Evolutionary conservation across 2,888 invertebrate species (phyloP), one percentile per base, ranked within the genome.

Genomic region (Peribatodes rhomboidaria): DNA sequence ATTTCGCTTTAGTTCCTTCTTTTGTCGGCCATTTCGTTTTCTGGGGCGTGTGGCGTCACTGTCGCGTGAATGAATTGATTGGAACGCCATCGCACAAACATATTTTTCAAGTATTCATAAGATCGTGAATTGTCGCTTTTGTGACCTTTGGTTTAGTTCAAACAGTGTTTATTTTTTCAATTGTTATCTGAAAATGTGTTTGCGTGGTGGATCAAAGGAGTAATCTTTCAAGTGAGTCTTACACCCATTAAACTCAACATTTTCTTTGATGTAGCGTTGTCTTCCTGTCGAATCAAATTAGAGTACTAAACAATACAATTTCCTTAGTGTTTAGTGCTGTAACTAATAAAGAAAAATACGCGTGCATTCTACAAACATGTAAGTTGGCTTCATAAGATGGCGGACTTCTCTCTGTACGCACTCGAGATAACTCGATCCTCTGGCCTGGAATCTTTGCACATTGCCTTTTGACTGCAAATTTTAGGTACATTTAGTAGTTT

Each of bases 61-160:
- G 80, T 88, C 87, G 90, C 89, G 67, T 52, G 52, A 73, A 62
- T 68, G 79, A 78, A 87, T 85, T 88, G 88, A 91, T 86, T 78
- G 81, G 78, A 87, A 90, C 91, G 91, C 91, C 90, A 80, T 85
- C 86, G 87, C 82, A 85, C 84, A n/a, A n/a, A n/a, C n/a, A n/a
- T n/a, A n/a, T n/a, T n/a, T n/a, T n/a, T n/a, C n/a, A n/a, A n/a
- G n/a, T n/a, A n/a, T n/a, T n/a, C n/a, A n/a, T n/a, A n/a, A n/a
- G n/a, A n/a, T n/a, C n/a, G n/a, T n/a, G n/a, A n/a, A n/a, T n/a
- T n/a, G n/a, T 35, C 20, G 1, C 2, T 35, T 35, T 50, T 8
- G 1, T 13, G n/a, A 50, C 35, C 2, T 0, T 11, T 33, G n/a
- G n/a, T 46, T 46, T 27, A 22, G 44, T 27, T 11, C 20, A 7